These are phyloP conservation scores for Drosophila lacertosa DNA, from an alignment of 1,140 invertebrate species.

Conservation along the genomic window DNA sequence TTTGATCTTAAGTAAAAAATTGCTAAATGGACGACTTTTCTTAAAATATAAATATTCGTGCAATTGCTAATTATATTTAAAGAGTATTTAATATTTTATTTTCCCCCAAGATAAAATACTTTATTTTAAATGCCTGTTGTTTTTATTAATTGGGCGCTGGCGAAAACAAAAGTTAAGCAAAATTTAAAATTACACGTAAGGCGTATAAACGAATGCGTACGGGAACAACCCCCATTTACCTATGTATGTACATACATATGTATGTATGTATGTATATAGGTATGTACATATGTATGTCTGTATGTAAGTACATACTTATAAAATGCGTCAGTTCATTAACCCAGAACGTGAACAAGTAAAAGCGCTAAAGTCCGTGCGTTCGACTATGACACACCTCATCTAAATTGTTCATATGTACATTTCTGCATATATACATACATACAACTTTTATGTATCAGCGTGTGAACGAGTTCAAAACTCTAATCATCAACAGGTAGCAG, in stretches of 20 bases:
- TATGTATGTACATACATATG: not conserved
- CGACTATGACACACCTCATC: slow-evolving; percentile 21
- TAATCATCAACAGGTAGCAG: not conserved
- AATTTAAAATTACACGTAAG: not conserved
- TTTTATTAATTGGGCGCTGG: slow-evolving; percentile 7
- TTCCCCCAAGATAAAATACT: too few relatives aligned
- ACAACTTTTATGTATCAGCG: not conserved
- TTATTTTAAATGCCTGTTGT: not conserved
- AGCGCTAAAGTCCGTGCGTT: slow-evolving; percentile 12
- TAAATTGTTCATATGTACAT: slow-evolving; percentile 3
- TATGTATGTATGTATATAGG: not conserved
- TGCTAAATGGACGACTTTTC: too few relatives aligned
- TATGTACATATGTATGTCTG: not conserved
- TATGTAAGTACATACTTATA: not conserved
- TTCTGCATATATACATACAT: not conserved
- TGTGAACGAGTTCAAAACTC: not conserved
- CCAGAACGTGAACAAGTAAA: slow-evolving; percentile 18
- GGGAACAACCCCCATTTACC: slow-evolving; percentile 7
- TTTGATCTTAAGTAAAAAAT: too few relatives aligned
- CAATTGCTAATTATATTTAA: too few relatives aligned
- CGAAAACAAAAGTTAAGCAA: not conserved
- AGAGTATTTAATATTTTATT: too few relatives aligned
- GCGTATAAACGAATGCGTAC: slow-evolving; percentile 4
- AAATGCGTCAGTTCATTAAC: slow-evolving; percentile 29
- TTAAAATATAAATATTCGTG: too few relatives aligned